Evolutionary conservation across 1,140 invertebrate species (phyloP).

Genomic region (Melitaea cinxia): DNA sequence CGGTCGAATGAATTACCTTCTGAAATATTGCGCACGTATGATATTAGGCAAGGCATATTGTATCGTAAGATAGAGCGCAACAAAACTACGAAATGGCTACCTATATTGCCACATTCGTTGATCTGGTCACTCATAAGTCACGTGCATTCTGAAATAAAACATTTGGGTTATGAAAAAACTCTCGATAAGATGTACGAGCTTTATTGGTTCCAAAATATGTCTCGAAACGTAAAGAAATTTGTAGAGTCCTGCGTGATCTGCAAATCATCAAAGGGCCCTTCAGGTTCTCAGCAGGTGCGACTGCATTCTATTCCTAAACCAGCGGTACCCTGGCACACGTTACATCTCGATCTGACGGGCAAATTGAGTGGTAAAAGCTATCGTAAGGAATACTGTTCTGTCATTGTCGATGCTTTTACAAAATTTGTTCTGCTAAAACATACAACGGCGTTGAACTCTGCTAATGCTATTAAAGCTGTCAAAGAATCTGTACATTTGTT

Average conservation of each 20-base stretch:
- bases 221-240: no score
- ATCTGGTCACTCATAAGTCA: slow-evolving; percentile 8
- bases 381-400: neutral
- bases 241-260: neutral
- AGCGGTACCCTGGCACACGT: neutral
- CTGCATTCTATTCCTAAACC: neutral
- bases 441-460: neutral
- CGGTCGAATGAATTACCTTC: neutral
- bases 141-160: slow-evolving; percentile 13
- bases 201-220: slow-evolving; percentile 7
- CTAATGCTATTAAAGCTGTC: neutral
- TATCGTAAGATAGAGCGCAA: slow-evolving; percentile 2
- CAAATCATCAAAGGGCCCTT: neutral
- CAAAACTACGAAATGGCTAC: slow-evolving; percentile 2
- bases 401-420: neutral
- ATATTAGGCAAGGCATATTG: slow-evolving; percentile 2
- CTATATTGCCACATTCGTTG: neutral
- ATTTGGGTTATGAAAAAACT: slow-evolving; percentile 10
- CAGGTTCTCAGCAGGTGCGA: neutral
- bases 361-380: neutral
- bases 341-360: neutral
- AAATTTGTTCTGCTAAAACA: neutral
- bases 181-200: slow-evolving; percentile 13
- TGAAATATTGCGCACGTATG: slow-evolving; percentile 1
- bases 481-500: slow-evolving; percentile 30